Conservation (phyloP, 2,888 invertebrate genomes). For the Strigamia maritima region DNA sequence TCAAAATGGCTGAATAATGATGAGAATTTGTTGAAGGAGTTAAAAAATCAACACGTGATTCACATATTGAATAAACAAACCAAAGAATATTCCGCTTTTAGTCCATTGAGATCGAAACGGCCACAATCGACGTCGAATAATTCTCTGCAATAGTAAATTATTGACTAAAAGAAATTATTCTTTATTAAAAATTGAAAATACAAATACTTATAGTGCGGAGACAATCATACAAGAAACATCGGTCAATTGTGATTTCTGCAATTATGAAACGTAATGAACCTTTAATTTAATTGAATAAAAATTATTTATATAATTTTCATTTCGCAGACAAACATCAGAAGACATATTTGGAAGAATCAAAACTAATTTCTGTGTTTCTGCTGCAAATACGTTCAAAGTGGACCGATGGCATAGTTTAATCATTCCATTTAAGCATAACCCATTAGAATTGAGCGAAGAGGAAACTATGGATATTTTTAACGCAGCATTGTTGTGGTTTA, state of each 20-base stretch:
- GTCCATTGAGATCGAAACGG: conserved; percentile 39
- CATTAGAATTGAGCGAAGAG: conserved; percentile 49
- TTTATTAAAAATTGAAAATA: background rate
- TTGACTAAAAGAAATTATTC: background rate
- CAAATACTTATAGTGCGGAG: conserved; percentile 45
- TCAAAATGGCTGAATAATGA: conserved; percentile 38
- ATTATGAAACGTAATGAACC: conserved; percentile 47
- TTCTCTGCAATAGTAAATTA: conserved; percentile 32
- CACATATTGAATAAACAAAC: conserved; percentile 40
- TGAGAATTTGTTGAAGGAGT: conserved; percentile 17
- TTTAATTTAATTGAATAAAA: too few species aligned
- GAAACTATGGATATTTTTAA: conserved; percentile 51
- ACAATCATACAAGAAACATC: conserved; percentile 47
- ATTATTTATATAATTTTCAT: too few species aligned
- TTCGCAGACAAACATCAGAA: conserved; percentile 49
- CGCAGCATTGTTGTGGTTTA: conserved; percentile 50
- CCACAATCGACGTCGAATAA: conserved; percentile 35
- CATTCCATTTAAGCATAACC: conserved; percentile 51
- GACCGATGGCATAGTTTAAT: conserved; percentile 54
- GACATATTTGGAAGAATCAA: conserved; percentile 53
- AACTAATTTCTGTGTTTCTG: conserved; percentile 50
- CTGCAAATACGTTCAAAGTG: conserved; percentile 54
- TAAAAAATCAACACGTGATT: conserved; percentile 36
- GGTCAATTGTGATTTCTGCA: conserved; percentile 52
- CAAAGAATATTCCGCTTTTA: conserved; percentile 37